Conservation (phyloP, 2,797 vertebrate genomes). For the Mormyrops boulengeri region DNA sequence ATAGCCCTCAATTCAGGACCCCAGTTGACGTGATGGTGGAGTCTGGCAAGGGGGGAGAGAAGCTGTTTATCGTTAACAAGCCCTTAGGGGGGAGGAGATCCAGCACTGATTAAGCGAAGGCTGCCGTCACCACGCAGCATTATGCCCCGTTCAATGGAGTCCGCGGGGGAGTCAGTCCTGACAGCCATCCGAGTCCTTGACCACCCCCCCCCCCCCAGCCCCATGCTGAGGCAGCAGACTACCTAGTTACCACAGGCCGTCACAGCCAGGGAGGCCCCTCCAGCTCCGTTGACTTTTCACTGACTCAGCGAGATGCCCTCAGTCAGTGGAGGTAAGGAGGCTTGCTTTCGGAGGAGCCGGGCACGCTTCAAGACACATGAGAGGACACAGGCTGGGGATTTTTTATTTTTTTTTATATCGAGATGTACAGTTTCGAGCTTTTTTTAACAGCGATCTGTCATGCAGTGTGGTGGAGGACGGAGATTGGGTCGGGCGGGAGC, state of each 20-base stretch:
- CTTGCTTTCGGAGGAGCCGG: neutral
- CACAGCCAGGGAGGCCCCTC: neutral
- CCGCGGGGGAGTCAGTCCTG: neutral
- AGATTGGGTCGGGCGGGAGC: neutral
- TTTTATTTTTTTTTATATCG: neutral
- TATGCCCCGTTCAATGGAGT: conserved; percentile 9
- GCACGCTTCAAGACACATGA: neutral
- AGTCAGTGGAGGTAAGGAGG: neutral
- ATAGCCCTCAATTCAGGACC: neutral
- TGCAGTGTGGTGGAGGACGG: neutral
- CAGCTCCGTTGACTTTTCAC: neutral
- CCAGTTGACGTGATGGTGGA: neutral
- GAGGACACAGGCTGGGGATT: neutral
- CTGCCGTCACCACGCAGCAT: neutral
- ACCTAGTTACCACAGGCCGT: neutral
- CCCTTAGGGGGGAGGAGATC: neutral
- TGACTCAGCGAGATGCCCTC: neutral
- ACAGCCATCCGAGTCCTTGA: neutral
- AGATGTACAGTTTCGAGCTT: neutral
- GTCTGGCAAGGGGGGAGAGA: neutral
- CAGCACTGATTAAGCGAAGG: conserved; percentile 8
- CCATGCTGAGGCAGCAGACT: neutral
- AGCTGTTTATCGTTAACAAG: conserved; percentile 16
- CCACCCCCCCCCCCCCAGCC: neutral
- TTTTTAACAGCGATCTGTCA: conserved; percentile 21